phyloP scores from a whole-genome alignment of 2,113 vertebrate genomes.

The Recurvirostra avosetta region DNA sequence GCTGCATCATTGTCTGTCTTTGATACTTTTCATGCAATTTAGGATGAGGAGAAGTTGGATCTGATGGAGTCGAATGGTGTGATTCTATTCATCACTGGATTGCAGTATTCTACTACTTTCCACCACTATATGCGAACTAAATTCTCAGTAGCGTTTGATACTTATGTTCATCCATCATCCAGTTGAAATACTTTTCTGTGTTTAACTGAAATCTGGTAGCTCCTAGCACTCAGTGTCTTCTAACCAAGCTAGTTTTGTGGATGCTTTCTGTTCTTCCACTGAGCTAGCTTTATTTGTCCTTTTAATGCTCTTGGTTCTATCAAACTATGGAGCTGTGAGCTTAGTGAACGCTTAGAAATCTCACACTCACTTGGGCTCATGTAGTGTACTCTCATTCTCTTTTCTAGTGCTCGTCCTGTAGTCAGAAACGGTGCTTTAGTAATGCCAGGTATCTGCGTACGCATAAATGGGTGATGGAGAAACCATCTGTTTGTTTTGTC shows the following conservation, averaged over 20 bases:
- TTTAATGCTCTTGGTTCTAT: background rate
- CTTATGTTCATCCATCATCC: background rate
- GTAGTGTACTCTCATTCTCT: background rate
- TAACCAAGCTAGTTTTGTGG: background rate
- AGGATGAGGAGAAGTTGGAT: background rate
- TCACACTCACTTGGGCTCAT: background rate
- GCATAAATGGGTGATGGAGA: background rate
- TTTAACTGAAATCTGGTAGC: background rate
- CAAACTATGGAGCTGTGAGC: background rate
- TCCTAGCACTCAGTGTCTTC: background rate
- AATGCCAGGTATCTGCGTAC: accelerated
- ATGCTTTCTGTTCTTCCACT: background rate
- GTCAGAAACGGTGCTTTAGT: background rate
- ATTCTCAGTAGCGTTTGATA: background rate
- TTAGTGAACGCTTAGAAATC: background rate
- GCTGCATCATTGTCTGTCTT: background rate
- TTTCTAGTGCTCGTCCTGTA: background rate
- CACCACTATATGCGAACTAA: background rate
- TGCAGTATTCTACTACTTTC: background rate
- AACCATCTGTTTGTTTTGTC: background rate
- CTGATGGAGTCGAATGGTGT: background rate
- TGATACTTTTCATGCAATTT: background rate
- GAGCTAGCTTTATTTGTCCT: background rate
- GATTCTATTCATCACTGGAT: background rate
- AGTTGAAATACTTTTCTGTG: background rate